Conservation (phyloP, 1,140 invertebrate genomes). For the Ceratina australensis region DNA sequence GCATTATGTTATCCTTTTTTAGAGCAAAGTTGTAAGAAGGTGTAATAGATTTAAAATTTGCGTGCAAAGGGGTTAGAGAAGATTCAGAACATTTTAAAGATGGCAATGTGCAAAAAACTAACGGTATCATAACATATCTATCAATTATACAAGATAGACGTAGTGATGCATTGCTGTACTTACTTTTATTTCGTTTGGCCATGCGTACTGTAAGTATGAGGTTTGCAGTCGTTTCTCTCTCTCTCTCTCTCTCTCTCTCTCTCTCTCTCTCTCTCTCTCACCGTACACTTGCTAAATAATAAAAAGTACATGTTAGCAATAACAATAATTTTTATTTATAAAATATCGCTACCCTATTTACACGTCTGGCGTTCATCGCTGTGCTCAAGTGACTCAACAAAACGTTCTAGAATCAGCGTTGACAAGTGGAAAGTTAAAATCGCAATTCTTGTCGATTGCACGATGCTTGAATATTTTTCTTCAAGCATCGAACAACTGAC, state of each 20-base stretch:
- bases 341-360: slow-evolving; percentile 62
- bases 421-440: slow-evolving; percentile 16
- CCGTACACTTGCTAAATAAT: slow-evolving; percentile 50
- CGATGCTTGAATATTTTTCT: background rate
- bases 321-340: slow-evolving; percentile 61
- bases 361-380: slow-evolving; percentile 51
- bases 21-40: no score
- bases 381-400: slow-evolving; percentile 36
- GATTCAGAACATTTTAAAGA: no score
- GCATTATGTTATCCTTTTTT: no score
- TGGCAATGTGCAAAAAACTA: no score
- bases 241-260: no score
- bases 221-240: slow-evolving; percentile 32
- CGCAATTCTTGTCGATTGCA: slow-evolving; percentile 4
- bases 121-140: background rate
- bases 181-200: slow-evolving; percentile 60
- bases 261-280: no score
- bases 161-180: slow-evolving; percentile 52
- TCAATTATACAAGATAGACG: background rate
- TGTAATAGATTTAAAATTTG: background rate
- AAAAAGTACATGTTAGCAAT: slow-evolving; percentile 57
- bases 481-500: background rate
- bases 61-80: no score
- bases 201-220: slow-evolving; percentile 48
- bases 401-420: slow-evolving; percentile 29